Conservation (phyloP, 2,888 invertebrate species). For the Drosophila colorata region DNA sequence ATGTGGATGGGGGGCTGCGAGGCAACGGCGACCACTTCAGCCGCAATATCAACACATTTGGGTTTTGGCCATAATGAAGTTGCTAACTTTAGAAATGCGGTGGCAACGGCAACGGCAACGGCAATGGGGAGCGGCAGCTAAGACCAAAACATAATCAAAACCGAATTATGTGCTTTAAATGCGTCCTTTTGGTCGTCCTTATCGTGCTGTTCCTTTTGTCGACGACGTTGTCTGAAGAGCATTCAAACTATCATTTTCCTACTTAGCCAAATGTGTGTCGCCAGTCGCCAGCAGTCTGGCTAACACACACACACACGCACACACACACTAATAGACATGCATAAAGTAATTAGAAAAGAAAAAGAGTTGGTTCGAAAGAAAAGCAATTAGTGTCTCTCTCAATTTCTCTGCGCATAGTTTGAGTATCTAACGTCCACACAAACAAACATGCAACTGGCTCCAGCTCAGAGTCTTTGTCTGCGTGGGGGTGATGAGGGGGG, state of each 20-base stretch:
- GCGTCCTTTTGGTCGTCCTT: conserved; percentile 69
- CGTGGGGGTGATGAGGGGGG: background rate
- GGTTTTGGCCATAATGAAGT: conserved; percentile 81
- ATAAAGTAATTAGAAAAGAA: conserved; percentile 79
- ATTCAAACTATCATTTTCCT: conserved; percentile 80
- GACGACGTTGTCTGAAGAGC: conserved; percentile 62
- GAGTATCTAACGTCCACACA: conserved; percentile 60
- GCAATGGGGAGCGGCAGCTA: conserved; percentile 27
- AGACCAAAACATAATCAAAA: conserved; percentile 81
- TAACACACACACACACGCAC: conserved; percentile 16
- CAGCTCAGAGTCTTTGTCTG: conserved; percentile 30
- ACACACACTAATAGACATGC: conserved; percentile 48
- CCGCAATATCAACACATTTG: conserved; percentile 80
- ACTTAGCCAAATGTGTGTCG: conserved; percentile 79
- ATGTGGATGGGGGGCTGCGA: background rate
- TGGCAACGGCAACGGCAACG: no score
- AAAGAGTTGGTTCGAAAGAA: conserved; percentile 74
- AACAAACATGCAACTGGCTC: conserved; percentile 53
- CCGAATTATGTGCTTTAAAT: conserved; percentile 81
- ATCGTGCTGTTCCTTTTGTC: conserved; percentile 50
- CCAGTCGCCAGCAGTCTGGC: conserved; percentile 75
- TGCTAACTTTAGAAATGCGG: conserved; percentile 72
- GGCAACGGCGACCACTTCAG: conserved; percentile 48
- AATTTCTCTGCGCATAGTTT: conserved; percentile 73
- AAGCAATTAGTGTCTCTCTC: conserved; percentile 82